Percentiles rank a stretch among this genome's conserved stretches.
phyloP scores from a whole-genome alignment of 1,140 invertebrate genomes.

The Paramacrobiotus metropolitanus region DNA sequence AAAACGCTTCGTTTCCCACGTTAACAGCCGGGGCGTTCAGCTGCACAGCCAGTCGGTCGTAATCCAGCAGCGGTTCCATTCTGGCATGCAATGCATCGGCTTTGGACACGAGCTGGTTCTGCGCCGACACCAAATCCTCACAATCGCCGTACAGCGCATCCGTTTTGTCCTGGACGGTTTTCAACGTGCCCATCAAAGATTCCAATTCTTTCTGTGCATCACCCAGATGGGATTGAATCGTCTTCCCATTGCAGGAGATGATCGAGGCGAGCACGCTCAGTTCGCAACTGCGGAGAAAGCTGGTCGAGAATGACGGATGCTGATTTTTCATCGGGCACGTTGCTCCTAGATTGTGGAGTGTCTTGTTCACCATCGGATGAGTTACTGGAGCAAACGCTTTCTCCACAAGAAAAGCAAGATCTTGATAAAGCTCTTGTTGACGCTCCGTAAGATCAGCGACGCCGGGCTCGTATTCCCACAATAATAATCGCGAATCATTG shows the following conservation, averaged over 20 bases:
- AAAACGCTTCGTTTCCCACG: background rate
- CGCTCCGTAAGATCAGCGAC: background rate
- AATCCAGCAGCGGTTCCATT: background rate
- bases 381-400: background rate
- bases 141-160: background rate
- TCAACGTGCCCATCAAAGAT: background rate
- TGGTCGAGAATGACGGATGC: no score
- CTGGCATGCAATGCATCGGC: background rate
- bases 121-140: background rate
- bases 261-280: no score
- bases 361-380: no score
- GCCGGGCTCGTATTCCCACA: background rate
- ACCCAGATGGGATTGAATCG: background rate
- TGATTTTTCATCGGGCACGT: no score
- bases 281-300: background rate
- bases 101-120: background rate
- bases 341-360: no score
- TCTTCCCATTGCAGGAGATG: no score
- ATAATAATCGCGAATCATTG: background rate
- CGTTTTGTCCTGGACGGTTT: background rate
- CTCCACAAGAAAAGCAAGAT: background rate
- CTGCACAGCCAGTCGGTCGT: background rate
- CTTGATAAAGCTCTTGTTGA: slow-evolving; percentile 1
- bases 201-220: background rate
- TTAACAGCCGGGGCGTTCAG: background rate